These are phyloP conservation scores for Brachionus rotundiformis DNA, from an alignment of 1,140 invertebrate genomes.

Conservation along the genomic window DNA sequence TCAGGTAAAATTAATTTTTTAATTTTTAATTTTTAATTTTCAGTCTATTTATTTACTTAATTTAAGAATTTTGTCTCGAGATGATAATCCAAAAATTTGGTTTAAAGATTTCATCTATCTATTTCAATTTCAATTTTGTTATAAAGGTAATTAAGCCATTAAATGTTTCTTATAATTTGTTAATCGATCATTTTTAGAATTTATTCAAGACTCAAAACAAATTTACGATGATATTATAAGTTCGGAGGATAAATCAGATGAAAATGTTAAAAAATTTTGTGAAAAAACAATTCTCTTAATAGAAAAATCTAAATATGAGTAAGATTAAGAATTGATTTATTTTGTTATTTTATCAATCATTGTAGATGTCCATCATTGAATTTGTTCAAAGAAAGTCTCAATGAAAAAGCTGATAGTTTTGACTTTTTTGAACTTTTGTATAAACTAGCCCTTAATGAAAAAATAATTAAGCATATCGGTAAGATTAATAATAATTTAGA, in stretches of 20 bases:
- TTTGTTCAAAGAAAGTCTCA: background rate
- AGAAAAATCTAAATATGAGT: background rate
- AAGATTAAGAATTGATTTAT: background rate
- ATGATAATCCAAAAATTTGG: slow-evolving; percentile 54
- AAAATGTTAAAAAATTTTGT: background rate
- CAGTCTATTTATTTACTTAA: no score
- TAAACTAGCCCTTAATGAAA: slow-evolving; percentile 12
- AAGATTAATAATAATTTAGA: background rate
- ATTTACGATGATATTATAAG: background rate
- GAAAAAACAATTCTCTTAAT: background rate
- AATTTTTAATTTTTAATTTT: background rate
- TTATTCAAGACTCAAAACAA: slow-evolving; percentile 11
- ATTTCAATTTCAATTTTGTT: slow-evolving; percentile 64
- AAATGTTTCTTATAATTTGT: no score
- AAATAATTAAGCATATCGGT: slow-evolving; percentile 6
- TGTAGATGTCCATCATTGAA: background rate
- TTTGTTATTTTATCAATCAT: background rate
- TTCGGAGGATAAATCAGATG: background rate
- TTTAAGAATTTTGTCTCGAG: slow-evolving; percentile 3
- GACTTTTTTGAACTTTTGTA: slow-evolving; percentile 15
- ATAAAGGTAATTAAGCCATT: slow-evolving; percentile 62
- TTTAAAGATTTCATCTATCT: slow-evolving; percentile 64
- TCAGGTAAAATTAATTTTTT: slow-evolving; percentile 56
- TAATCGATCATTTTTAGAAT: no score
- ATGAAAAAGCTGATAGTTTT: background rate